Evolutionary conservation across 1,140 invertebrate species (phyloP).

Genomic region (Dolichoris vasculosae): DNA sequence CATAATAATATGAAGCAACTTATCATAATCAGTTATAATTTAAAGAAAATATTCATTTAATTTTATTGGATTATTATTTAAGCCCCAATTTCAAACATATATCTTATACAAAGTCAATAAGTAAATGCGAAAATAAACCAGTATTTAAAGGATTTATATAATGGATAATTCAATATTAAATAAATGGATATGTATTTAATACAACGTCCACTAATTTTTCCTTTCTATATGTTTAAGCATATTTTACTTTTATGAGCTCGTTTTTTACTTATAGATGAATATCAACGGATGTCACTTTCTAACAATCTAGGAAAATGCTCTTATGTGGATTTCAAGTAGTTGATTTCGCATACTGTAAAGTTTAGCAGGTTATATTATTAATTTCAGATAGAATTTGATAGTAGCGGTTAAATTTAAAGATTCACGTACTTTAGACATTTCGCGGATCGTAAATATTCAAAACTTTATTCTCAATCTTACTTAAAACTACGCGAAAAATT

Average conservation of each 20-base stretch:
- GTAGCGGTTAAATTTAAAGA: background rate
- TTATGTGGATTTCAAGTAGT: background rate
- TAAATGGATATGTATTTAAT: too few species aligned
- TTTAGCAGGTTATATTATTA: background rate
- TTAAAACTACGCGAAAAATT: background rate
- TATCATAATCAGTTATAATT: too few species aligned
- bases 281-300: background rate
- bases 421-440: background rate
- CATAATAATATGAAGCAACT: too few species aligned
- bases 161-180: background rate
- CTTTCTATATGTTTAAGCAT: background rate
- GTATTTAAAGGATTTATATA: too few species aligned
- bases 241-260: background rate
- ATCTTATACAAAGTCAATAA: too few species aligned
- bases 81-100: too few species aligned
- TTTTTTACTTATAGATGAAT: background rate
- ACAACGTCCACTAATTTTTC: too few species aligned
- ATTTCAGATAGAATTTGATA: background rate
- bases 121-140: too few species aligned
- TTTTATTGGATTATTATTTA: too few species aligned
- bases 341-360: background rate
- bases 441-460: background rate
- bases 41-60: too few species aligned
- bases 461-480: background rate
- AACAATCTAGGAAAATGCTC: background rate